A percentile compares a stretch with the other conserved stretches of the same genome.
phyloP scores from a whole-genome alignment of 1,140 invertebrate species.

The Zaprionus gabonicus region DNA sequence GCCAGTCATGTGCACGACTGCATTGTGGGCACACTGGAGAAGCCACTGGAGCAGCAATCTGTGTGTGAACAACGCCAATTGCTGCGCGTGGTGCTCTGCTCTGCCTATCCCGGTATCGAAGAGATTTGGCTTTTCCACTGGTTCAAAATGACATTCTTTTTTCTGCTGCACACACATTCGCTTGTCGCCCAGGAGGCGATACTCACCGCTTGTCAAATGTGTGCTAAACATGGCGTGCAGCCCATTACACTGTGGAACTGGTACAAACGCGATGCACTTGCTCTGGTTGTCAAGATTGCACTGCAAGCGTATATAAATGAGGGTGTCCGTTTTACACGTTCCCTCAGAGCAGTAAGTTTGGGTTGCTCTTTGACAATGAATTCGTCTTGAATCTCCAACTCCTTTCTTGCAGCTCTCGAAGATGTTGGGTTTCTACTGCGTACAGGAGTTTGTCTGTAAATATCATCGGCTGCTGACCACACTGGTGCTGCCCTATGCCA shows the following conservation, averaged over 20 bases:
- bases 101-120: constrained; percentile 64
- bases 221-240: constrained; percentile 86
- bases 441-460: constrained; percentile 78
- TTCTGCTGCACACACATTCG: constrained; percentile 88
- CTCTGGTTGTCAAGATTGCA: constrained; percentile 86
- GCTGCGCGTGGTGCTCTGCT: constrained; percentile 54
- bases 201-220: constrained; percentile 87
- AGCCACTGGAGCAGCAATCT: constrained; percentile 34
- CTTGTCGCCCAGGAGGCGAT: constrained; percentile 87
- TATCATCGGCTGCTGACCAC: constrained; percentile 77
- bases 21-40: constrained; percentile 36
- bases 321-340: constrained; percentile 84
- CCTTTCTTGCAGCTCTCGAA: constrained; percentile 54
- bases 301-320: constrained; percentile 86
- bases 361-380: too few relatives aligned
- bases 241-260: constrained; percentile 88
- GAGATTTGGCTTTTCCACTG: constrained; percentile 85
- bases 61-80: constrained; percentile 38
- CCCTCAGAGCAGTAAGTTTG: constrained; percentile 84
- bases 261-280: constrained; percentile 88
- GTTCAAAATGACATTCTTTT: constrained; percentile 87
- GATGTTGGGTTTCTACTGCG: constrained; percentile 78
- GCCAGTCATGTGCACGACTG: constrained; percentile 33
- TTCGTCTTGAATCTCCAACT: background rate
- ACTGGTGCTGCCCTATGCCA: constrained; percentile 85